These are phyloP conservation scores for Notocelia uddmanniana DNA, from an alignment of 2,888 invertebrate species.

Conservation along the genomic window DNA sequence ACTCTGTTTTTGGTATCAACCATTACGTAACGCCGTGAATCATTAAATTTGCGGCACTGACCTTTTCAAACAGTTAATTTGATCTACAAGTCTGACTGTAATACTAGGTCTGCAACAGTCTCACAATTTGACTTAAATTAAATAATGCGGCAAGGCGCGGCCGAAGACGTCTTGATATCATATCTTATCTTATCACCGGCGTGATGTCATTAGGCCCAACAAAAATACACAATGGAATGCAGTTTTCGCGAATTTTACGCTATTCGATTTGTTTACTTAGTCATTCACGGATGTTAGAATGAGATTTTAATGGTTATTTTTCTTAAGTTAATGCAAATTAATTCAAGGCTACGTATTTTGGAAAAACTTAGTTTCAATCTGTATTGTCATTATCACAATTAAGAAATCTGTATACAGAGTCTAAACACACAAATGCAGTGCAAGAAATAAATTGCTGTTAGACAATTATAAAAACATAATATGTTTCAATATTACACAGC, in stretches of 20 bases:
- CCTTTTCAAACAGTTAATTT: constrained; percentile 34
- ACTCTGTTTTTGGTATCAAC: constrained; percentile 19
- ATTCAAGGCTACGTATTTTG: constrained; percentile 31
- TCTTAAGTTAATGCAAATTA: constrained; percentile 30
- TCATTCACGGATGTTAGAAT: constrained; percentile 11
- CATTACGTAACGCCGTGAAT: constrained; percentile 31
- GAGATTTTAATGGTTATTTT: constrained; percentile 37
- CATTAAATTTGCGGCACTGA: constrained; percentile 33
- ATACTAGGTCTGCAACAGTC: constrained; percentile 13
- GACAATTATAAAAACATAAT: neutral
- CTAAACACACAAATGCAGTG: constrained; percentile 1
- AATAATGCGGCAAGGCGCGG: constrained; percentile 59
- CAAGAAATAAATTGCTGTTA: neutral
- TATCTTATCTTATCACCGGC: constrained; percentile 75
- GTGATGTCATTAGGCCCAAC: constrained; percentile 71
- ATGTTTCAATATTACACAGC: neutral
- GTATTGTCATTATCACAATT: neutral
- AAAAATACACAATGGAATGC: constrained; percentile 56
- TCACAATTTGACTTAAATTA: constrained; percentile 27
- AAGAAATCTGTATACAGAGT: neutral
- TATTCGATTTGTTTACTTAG: constrained; percentile 33
- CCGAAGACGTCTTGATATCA: constrained; percentile 66
- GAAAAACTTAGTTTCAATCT: neutral
- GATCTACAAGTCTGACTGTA: constrained; percentile 6
- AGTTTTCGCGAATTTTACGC: constrained; percentile 34